Percentiles rank a stretch among this genome's conserved stretches.
Evolutionary conservation across 2,797 vertebrate species (phyloP).

Genomic region (Neosilurus mollespiculum): DNA sequence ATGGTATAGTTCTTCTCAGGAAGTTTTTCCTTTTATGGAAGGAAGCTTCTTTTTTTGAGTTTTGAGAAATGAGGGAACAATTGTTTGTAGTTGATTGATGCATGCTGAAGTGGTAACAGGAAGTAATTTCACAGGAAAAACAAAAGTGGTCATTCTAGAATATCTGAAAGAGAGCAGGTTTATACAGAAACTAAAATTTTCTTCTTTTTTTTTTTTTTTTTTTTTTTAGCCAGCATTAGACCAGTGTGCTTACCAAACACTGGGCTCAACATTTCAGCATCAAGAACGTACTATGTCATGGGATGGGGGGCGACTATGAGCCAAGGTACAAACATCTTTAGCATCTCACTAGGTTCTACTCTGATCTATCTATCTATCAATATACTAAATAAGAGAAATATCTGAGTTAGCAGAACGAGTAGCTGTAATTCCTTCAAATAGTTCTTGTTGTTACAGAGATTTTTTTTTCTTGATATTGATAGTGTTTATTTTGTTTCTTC

Average conservation of each 20-base stretch:
- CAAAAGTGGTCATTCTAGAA: neutral
- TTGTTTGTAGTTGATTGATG: neutral
- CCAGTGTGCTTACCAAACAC: constrained; percentile 88
- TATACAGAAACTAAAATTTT: neutral
- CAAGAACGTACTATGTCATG: constrained; percentile 78
- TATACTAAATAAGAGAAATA: too few relatives aligned
- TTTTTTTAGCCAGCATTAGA: constrained; percentile 57
- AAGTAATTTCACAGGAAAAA: neutral
- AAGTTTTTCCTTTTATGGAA: too few relatives aligned
- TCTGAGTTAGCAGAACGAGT: too few relatives aligned
- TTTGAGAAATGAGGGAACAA: neutral
- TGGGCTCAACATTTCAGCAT: constrained; percentile 68
- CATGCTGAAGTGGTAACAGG: neutral
- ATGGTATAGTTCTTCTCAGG: too few relatives aligned
- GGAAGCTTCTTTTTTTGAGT: neutral
- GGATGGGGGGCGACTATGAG: constrained; percentile 82
- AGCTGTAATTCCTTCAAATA: too few relatives aligned
- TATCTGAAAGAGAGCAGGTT: neutral
- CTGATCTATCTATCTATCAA: neutral
- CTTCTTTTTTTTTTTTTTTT: neutral
- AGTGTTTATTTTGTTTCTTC: too few relatives aligned
- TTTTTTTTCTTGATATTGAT: too few relatives aligned
- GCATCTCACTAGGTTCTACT: neutral
- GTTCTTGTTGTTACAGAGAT: too few relatives aligned
- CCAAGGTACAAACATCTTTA: constrained; percentile 62